Conservation (phyloP, 2,113 vertebrate genomes). For the Nothoprocta perdicaria region DNA sequence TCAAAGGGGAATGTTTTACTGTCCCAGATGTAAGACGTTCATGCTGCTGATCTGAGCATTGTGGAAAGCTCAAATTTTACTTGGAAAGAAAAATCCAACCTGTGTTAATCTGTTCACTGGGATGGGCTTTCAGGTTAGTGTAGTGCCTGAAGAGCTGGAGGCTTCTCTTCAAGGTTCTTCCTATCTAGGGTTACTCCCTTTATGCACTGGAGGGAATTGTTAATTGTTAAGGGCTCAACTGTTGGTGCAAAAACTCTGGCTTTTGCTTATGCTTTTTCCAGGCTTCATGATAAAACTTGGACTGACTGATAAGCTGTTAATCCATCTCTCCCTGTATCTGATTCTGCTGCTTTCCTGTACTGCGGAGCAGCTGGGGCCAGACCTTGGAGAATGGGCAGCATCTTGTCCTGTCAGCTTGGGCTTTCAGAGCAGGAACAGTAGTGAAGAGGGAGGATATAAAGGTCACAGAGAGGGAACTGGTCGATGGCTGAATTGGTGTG, state of each 20-base stretch:
- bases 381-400: not conserved
- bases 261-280: constrained; percentile 3
- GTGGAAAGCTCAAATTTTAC: not conserved
- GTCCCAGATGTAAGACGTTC: not conserved
- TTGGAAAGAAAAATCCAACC: constrained; percentile 18
- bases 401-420: not conserved
- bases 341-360: constrained; percentile 51
- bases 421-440: not conserved
- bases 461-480: not conserved
- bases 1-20: not conserved
- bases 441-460: constrained; percentile 30
- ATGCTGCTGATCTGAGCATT: not conserved
- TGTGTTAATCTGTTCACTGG: not conserved
- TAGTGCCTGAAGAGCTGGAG: not conserved
- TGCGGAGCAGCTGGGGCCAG: constrained; percentile 32
- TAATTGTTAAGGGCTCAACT: not conserved
- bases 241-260: constrained; percentile 8
- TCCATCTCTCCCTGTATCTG: constrained; percentile 36
- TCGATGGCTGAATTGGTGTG: not conserved
- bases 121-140: not conserved
- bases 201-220: not conserved
- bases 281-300: constrained; percentile 16
- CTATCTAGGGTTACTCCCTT: not conserved
- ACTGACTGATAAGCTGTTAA: constrained; percentile 42
- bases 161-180: not conserved